Evolutionary conservation across 2,797 vertebrate species (phyloP).

Genomic region (Anguilla megastoma): DNA sequence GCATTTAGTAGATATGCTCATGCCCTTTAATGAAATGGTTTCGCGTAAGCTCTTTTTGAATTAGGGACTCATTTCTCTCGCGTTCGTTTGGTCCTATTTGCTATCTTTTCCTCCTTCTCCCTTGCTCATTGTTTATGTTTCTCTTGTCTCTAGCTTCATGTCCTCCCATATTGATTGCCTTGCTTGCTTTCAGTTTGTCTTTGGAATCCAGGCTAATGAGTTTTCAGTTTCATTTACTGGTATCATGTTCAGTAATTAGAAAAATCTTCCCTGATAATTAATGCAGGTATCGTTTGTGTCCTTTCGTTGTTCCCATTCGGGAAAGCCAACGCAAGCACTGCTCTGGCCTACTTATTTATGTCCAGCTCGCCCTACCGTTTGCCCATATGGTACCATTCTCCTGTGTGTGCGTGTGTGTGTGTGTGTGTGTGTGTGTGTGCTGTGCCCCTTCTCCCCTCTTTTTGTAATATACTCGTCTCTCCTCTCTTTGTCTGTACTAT

Average conservation of each 20-base stretch:
- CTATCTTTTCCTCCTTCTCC: not conserved
- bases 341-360: not conserved
- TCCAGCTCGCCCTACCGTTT: not conserved
- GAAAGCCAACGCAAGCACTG: conserved; percentile 54
- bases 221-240: conserved; percentile 71
- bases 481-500: not conserved
- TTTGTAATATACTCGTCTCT: not conserved
- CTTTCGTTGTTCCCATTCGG: not conserved
- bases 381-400: not conserved
- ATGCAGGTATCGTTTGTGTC: conserved; percentile 59
- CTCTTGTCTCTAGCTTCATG: not conserved
- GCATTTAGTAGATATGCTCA: not conserved
- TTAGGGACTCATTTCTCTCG: not conserved
- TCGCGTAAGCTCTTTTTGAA: not conserved
- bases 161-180: conserved; percentile 57
- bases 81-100: not conserved
- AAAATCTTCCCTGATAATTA: conserved; percentile 69
- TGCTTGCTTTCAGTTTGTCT: conserved; percentile 55
- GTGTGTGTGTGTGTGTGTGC: not conserved
- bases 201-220: conserved; percentile 68
- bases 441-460: not conserved
- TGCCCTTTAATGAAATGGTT: not conserved
- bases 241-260: conserved; percentile 60
- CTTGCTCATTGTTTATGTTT: not conserved
- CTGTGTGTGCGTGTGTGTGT: not conserved